Evolutionary conservation across 2,113 vertebrate species (phyloP), one percentile per base, ranked within the genome.

Genomic region (Amphiprion percula): DNA sequence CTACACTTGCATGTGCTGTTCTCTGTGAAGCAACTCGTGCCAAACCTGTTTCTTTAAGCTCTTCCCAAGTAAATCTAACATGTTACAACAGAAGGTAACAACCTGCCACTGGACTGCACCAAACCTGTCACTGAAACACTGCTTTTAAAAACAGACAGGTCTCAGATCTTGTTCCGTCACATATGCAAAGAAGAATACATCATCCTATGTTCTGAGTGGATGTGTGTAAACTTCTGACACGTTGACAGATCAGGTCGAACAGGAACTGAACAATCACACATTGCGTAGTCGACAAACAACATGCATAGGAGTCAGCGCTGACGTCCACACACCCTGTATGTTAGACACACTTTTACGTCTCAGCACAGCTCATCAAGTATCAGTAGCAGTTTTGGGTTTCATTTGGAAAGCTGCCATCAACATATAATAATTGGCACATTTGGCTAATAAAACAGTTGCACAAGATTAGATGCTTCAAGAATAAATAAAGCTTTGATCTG

Each of bases 211-310:
- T 23, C 50, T 28, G 54, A 47, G 73, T 60, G 54, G 54, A 26
- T 64, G 62, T 82, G 60, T 19, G 39, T 17, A 21, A 5, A 17
- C 15, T 46, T 33, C 30, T 9, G 23, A 58, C 28, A 52, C 59
- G 52, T 3, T 59, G 65, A 79, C 60, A 70, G 52, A 56, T 80
- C 88, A 67, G 75, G 87, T 82, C 39, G 6, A 83, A 86, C 88
- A 79, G 80, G 84, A 75, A 77, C 16, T 44, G 56, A 77, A 80
- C 67, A 81, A 87, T 67, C 44, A 11, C 53, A 50, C 67, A 49
- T 50, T 81, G 75, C 78, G n/a, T 7, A 60, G 53, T 33, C 16
- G 5, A 47, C 60, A 68, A 28, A 47, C 39, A 21, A n/a, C 24
- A 28, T 14, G 11, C 26, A 12, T 2, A 64, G 14, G 9, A 74